Conservation (phyloP, 2,888 invertebrate species). For the Dryococelus australis region DNA sequence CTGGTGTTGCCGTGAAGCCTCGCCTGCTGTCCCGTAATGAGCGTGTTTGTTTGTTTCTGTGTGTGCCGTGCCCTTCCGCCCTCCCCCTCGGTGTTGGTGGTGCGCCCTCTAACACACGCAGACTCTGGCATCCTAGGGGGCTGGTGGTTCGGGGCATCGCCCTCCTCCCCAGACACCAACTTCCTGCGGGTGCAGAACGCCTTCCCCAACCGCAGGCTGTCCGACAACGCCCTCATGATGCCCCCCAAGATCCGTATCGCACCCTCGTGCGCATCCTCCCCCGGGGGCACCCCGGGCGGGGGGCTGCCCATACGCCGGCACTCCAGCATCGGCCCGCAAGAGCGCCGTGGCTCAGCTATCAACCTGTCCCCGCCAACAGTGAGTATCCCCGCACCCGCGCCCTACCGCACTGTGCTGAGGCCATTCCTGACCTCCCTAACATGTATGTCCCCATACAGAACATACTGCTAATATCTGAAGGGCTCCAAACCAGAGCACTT, state of each 20-base stretch:
- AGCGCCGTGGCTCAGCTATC: conserved; percentile 82
- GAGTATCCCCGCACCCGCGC: conserved; percentile 59
- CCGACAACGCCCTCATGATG: conserved; percentile 91
- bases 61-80: neutral
- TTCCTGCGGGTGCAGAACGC: conserved; percentile 82
- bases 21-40: neutral
- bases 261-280: conserved; percentile 87
- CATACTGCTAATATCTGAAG: no score
- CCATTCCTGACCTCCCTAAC: neutral
- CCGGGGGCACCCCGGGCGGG: conserved; percentile 72
- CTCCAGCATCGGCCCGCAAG: conserved; percentile 91
- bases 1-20: neutral
- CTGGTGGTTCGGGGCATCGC: conserved; percentile 86
- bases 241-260: conserved; percentile 85
- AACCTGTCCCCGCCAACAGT: conserved; percentile 91
- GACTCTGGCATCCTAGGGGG: conserved; percentile 73
- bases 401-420: no score
- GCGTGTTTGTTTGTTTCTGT: neutral
- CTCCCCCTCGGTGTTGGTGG: conserved; percentile 18
- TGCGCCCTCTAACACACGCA: conserved; percentile 48
- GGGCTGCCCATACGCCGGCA: conserved; percentile 87
- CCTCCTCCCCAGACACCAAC: conserved; percentile 84
- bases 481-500: no score
- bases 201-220: conserved; percentile 80
- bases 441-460: no score